phyloP scores from a whole-genome alignment of 2,888 invertebrate genomes.

The Leucophenga maculata region DNA sequence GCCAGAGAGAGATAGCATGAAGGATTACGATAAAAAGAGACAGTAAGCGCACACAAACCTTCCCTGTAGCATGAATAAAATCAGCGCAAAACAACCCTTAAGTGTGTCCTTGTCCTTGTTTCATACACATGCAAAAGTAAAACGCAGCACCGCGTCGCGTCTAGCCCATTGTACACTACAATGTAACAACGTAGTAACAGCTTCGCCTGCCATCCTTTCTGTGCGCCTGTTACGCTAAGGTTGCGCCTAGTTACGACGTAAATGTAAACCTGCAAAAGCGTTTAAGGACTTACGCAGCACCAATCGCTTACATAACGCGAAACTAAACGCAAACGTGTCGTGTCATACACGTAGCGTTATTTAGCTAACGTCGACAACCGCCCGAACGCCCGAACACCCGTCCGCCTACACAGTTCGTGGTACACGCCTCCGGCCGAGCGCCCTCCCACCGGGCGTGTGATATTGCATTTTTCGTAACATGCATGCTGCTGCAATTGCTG shows the following conservation, averaged over 20 bases:
- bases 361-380: constrained; percentile 47
- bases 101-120: constrained; percentile 26
- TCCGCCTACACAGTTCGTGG: background rate
- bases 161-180: constrained; percentile 23
- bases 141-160: constrained; percentile 37
- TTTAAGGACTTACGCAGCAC: constrained; percentile 17
- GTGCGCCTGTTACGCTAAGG: constrained; percentile 69
- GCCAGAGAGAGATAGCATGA: background rate
- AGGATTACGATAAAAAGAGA: background rate
- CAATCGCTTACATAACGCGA: constrained; percentile 44
- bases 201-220: constrained; percentile 41
- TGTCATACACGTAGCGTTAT: constrained; percentile 16
- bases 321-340: constrained; percentile 40
- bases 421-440: constrained; percentile 30
- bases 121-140: background rate
- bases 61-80: constrained; percentile 1
- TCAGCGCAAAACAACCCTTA: constrained; percentile 24
- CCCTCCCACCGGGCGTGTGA: constrained; percentile 24
- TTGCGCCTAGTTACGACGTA: constrained; percentile 73
- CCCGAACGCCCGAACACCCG: constrained; percentile 32
- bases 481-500: constrained; percentile 46
- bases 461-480: background rate
- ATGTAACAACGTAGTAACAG: constrained; percentile 68
- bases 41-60: background rate
- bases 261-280: constrained; percentile 62